These are phyloP conservation scores for Lynx canadensis DNA, from an alignment of 2,113 vertebrate species.

Conservation along the genomic window DNA sequence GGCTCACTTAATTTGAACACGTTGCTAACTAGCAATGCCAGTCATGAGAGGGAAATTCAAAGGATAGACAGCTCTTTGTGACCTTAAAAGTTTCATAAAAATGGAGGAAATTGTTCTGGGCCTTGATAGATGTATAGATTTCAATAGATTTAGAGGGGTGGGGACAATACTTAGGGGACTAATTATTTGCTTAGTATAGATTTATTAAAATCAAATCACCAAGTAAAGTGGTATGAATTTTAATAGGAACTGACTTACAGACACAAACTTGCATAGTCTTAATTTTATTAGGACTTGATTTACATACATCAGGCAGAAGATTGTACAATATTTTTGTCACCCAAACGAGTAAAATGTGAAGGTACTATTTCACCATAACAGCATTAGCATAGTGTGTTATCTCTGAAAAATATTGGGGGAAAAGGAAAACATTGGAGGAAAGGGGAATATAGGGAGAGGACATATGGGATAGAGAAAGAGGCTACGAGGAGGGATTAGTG, in stretches of 20 bases:
- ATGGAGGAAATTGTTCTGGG: neutral
- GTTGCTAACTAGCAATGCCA: neutral
- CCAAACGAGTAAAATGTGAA: neutral
- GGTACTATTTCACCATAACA: neutral
- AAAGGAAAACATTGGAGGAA: neutral
- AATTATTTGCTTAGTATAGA: conserved; percentile 33
- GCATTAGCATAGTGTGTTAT: neutral
- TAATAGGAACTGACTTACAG: conserved; percentile 32
- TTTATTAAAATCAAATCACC: neutral
- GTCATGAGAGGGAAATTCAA: neutral
- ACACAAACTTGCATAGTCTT: neutral
- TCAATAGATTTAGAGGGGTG: neutral
- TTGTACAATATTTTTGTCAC: neutral
- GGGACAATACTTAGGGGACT: neutral
- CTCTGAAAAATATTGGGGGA: neutral
- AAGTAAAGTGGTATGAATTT: conserved; percentile 23
- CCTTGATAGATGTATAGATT: neutral
- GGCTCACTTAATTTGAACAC: neutral
- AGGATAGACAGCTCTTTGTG: neutral
- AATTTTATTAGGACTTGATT: conserved; percentile 37
- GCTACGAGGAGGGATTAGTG: neutral
- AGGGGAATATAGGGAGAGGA: neutral
- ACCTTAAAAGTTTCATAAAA: neutral
- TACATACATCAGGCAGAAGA: neutral
- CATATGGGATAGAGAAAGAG: neutral